Conservation (phyloP, 2,888 invertebrate genomes). For the Ypsolopha sequella region DNA sequence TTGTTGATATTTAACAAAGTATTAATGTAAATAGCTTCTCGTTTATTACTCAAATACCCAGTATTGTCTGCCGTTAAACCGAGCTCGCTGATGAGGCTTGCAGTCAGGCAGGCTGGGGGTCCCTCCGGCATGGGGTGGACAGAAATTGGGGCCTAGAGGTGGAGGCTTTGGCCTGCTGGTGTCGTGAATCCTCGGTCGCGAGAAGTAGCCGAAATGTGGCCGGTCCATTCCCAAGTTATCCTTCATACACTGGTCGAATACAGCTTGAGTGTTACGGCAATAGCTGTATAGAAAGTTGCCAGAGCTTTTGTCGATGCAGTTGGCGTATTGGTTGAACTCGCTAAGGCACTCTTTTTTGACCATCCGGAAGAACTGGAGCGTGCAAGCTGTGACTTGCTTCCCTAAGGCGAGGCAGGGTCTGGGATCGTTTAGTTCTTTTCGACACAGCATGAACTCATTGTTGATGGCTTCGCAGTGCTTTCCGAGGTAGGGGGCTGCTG, state of each 20-base stretch:
- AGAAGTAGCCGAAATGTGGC: slow-evolving; percentile 86
- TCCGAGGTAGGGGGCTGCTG: slow-evolving; percentile 91
- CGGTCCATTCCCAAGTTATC: slow-evolving; percentile 82
- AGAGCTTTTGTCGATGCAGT: slow-evolving; percentile 81
- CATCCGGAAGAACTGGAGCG: slow-evolving; percentile 83
- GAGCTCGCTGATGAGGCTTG: slow-evolving; percentile 68
- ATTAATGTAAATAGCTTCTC: no score
- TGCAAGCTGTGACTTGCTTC: slow-evolving; percentile 88
- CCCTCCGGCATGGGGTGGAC: slow-evolving; percentile 73
- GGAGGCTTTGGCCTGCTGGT: slow-evolving; percentile 69
- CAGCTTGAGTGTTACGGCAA: slow-evolving; percentile 87
- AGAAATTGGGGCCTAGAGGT: slow-evolving; percentile 49
- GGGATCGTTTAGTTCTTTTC: slow-evolving; percentile 84
- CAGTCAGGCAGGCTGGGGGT: slow-evolving; percentile 75
- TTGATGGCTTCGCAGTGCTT: slow-evolving; percentile 90
- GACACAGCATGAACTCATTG: slow-evolving; percentile 95
- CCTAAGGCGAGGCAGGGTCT: slow-evolving; percentile 88
- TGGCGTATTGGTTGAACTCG: slow-evolving; percentile 87
- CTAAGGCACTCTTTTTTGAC: slow-evolving; percentile 84
- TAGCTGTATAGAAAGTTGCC: slow-evolving; percentile 70
- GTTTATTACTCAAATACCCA: slow-evolving; percentile 48
- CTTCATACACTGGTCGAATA: slow-evolving; percentile 85
- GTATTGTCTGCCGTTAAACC: slow-evolving; percentile 73
- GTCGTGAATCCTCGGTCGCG: slow-evolving; percentile 75
- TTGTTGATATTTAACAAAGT: no score